Conservation (phyloP, 2,113 vertebrate species). For the Callipepla squamata region DNA sequence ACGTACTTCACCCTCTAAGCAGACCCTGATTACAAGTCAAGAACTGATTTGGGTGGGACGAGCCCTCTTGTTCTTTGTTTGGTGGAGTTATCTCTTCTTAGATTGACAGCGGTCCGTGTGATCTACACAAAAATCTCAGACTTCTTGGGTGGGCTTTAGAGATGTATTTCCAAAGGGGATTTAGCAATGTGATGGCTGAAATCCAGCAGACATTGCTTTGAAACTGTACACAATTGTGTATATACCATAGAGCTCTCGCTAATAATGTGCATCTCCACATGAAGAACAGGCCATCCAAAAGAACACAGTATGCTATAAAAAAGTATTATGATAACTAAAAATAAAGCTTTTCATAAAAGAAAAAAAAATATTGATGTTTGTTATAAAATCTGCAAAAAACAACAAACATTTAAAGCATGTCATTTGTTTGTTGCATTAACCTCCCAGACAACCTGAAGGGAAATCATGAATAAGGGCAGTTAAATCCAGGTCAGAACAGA, state of each 20-base stretch:
- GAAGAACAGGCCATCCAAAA: neutral
- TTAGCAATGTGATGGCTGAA: neutral
- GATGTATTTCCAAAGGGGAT: neutral
- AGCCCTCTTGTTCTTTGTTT: neutral
- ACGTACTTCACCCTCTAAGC: neutral
- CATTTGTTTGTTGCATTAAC: neutral
- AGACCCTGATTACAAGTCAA: neutral
- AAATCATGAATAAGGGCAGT: neutral
- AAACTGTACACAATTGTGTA: neutral
- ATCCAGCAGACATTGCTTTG: neutral
- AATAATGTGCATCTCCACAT: neutral
- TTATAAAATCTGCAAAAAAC: neutral
- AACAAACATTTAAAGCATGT: neutral
- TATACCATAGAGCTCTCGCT: fast-evolving
- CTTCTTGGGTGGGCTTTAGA: neutral
- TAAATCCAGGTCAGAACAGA: neutral
- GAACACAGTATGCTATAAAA: neutral
- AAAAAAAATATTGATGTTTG: neutral
- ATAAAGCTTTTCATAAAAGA: neutral
- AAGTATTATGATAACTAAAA: neutral
- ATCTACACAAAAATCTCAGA: neutral
- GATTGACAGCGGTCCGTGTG: neutral
- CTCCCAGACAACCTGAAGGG: neutral
- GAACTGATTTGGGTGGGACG: neutral
- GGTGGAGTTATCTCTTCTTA: neutral